Conservation (phyloP, 1,140 invertebrate genomes). For the Scaptomyza montana region DNA sequence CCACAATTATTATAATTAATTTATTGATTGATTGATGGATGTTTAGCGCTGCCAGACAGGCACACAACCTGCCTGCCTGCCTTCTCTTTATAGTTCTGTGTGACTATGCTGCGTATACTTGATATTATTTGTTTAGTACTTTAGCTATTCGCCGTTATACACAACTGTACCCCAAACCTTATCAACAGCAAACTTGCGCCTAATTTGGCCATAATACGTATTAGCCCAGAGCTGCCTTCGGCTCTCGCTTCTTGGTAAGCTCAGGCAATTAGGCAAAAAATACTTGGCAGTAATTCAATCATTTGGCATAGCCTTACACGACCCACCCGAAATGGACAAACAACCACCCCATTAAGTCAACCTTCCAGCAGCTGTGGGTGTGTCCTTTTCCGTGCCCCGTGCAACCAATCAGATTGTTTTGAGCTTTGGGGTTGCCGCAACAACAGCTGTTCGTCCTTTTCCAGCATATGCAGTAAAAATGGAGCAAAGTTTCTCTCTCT, state of each 20-base stretch:
- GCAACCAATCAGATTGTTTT: constrained; percentile 43
- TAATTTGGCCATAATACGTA: constrained; percentile 34
- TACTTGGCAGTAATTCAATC: constrained; percentile 77
- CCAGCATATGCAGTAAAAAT: background rate
- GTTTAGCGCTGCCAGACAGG: constrained; percentile 22
- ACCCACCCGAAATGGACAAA: constrained; percentile 19
- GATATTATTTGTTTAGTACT: background rate
- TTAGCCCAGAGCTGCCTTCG: constrained; percentile 6
- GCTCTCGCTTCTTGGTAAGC: constrained; percentile 5
- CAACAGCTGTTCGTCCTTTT: constrained; percentile 47
- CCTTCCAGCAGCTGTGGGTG: constrained; percentile 37
- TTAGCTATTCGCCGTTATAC: constrained; percentile 13
- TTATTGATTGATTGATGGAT: constrained; percentile 66
- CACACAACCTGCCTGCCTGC: background rate
- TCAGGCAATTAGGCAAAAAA: constrained; percentile 56
- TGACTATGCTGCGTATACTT: constrained; percentile 35
- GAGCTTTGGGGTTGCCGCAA: constrained; percentile 29
- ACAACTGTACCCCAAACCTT: constrained; percentile 61
- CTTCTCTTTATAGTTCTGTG: background rate
- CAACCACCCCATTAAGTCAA: constrained; percentile 5
- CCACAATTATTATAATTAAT: constrained; percentile 84
- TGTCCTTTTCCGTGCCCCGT: constrained; percentile 38
- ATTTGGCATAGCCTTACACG: constrained; percentile 61
- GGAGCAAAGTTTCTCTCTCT: background rate
- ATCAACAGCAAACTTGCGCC: constrained; percentile 4